phyloP scores from a whole-genome alignment of 2,888 invertebrate species.

The Drosophila leonis region DNA sequence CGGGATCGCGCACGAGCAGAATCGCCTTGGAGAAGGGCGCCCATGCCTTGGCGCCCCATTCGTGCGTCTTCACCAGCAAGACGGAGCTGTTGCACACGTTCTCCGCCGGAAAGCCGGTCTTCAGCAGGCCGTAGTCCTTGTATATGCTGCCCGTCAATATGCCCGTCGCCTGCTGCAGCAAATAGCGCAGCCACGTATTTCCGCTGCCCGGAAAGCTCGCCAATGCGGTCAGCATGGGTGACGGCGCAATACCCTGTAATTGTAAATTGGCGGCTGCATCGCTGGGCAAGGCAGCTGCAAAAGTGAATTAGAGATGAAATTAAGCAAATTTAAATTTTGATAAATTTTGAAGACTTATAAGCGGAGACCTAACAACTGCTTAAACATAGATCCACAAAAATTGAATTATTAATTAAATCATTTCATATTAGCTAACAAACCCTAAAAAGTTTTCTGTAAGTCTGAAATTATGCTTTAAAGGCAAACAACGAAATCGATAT shows the following conservation, averaged over 20 bases:
- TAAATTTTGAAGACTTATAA: neutral
- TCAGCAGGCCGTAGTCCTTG: slow-evolving; percentile 91
- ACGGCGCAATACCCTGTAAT: slow-evolving; percentile 43
- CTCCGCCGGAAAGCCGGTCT: slow-evolving; percentile 93
- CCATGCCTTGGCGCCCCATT: slow-evolving; percentile 88
- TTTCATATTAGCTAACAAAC: no score
- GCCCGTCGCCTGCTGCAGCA: slow-evolving; percentile 92
- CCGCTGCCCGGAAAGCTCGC: slow-evolving; percentile 94
- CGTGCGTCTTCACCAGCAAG: slow-evolving; percentile 92
- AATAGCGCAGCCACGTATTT: slow-evolving; percentile 93
- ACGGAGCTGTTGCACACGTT: slow-evolving; percentile 91
- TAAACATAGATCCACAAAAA: no score
- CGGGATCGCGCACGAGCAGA: slow-evolving; percentile 90
- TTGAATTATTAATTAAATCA: no score
- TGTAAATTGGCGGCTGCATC: slow-evolving; percentile 53
- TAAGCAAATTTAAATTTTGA: neutral
- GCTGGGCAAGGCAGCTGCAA: slow-evolving; percentile 68
- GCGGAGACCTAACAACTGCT: neutral
- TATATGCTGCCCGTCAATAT: slow-evolving; percentile 92
- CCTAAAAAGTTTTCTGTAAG: no score
- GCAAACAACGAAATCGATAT: neutral
- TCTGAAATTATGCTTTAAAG: neutral
- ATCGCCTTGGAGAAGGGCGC: slow-evolving; percentile 89
- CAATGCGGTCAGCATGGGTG: slow-evolving; percentile 86
- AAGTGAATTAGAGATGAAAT: neutral